Base-by-base conservation (phyloP, 2,888 invertebrate genomes). In the Acanthosepion esculentum region DNA sequence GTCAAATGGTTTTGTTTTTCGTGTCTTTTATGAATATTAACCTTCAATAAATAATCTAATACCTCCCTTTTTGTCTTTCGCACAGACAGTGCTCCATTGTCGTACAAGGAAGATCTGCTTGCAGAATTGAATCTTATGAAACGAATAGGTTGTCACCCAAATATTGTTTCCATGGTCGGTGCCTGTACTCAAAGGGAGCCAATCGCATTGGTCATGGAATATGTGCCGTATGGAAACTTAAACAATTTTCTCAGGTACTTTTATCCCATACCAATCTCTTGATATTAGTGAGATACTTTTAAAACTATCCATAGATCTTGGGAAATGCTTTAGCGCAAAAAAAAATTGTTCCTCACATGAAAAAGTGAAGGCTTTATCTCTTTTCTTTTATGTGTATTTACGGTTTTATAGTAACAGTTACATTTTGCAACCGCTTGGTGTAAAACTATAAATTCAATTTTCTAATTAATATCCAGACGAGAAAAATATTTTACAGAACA, bases 91-190 rank as follows among this genome's bases (percentile, higher is more conserved):
- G 96, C 97, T 15, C 97, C 97, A 8, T 95, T 96, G 64, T 96
- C 97, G 29, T 97, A 97, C 96, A 96, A 97, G 94, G 98, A 98
- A 94, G 98, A 98, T 96, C 98, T 99, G 96, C 97, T 98, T 41
- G 98, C 98, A 0, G 99, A 99, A 97, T 98, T 99, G 50, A 98
- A 98, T 53, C 98, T 98, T 97, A 98, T 99, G 97, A 99, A 98
- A 97, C 98, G 98, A 95, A 98, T 98, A 0, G 98, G 98, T 0
- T 98, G 96, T 91, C 99, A 99, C 97, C 98, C 98, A 33, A 98
- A 99, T 97, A 98, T 99, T 94, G 98, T 99, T 33, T 98, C 98
- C 20, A 97, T 98, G 95, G 96, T 98, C 1, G 99, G 98, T 0
- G 99, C 98, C 96, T 98, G 98, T 96, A 98, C 98, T 0, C 97